These are phyloP conservation scores for Alectoris magna DNA, from an alignment of 2,797 vertebrate species.

Conservation along the genomic window DNA sequence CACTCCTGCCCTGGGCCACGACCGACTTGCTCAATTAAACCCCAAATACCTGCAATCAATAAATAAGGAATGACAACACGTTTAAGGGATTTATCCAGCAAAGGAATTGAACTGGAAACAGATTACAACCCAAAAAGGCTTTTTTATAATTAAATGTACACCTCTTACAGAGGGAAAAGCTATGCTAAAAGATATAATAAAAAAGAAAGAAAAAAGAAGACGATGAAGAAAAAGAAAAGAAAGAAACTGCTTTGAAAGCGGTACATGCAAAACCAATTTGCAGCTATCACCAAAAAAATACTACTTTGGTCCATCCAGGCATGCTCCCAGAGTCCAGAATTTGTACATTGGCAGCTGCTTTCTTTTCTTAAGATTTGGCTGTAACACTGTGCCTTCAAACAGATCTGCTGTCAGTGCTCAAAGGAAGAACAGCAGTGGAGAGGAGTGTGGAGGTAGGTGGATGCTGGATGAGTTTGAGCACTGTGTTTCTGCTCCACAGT, in stretches of 20 bases:
- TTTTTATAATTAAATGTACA: slow-evolving; percentile 76
- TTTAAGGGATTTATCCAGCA: slow-evolving; percentile 78
- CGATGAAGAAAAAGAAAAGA: background rate
- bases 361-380: background rate
- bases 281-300: background rate
- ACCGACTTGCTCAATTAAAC: slow-evolving; percentile 86
- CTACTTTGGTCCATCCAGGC: background rate
- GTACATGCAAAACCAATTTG: background rate
- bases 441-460: background rate
- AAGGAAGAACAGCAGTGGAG: slow-evolving; percentile 7
- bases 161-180: slow-evolving; percentile 31
- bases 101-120: slow-evolving; percentile 77
- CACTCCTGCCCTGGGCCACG: slow-evolving; percentile 83
- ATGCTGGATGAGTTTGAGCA: background rate
- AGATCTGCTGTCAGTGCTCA: background rate
- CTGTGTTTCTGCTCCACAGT: background rate
- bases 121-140: slow-evolving; percentile 68
- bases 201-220: background rate
- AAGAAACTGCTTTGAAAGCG: background rate
- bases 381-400: background rate
- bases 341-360: fast-evolving
- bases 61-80: slow-evolving; percentile 83
- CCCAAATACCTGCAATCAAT: slow-evolving; percentile 85
- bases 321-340: background rate
- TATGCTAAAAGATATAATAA: background rate